Evolutionary conservation across 2,797 vertebrate species (phyloP).

Genomic region (Eulemur albifrons): DNA sequence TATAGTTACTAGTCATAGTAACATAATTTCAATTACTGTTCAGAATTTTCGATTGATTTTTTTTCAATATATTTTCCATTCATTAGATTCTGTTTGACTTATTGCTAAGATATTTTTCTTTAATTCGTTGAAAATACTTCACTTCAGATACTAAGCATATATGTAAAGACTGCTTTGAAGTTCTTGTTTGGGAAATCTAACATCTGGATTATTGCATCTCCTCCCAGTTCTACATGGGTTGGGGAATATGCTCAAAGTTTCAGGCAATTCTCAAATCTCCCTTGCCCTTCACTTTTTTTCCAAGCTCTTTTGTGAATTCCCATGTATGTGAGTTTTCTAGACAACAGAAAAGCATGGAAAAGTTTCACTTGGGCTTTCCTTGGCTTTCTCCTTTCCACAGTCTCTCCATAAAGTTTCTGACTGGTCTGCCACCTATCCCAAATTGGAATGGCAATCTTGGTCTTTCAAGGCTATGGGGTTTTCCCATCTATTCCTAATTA

Average conservation of each 20-base stretch:
- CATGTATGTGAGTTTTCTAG: not conserved
- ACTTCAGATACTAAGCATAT: not conserved
- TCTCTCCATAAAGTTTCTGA: not conserved
- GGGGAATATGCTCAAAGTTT: not conserved
- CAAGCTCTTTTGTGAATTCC: not conserved
- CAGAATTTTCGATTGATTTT: conserved; percentile 9
- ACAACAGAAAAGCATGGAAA: not conserved
- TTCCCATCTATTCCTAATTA: conserved; percentile 27
- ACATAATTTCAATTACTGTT: not conserved
- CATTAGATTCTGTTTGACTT: not conserved
- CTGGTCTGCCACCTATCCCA: not conserved
- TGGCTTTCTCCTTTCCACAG: not conserved
- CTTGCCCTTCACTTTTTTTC: not conserved
- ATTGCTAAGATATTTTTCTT: not conserved
- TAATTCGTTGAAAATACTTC: not conserved
- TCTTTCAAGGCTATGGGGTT: not conserved
- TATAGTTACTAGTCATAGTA: not conserved
- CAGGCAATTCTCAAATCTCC: not conserved
- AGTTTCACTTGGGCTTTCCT: not conserved
- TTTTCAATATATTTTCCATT: not conserved
- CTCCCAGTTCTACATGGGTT: not conserved
- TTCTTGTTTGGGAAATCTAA: not conserved
- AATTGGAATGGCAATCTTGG: not conserved
- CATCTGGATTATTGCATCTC: not conserved
- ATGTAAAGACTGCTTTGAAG: not conserved